Base-by-base conservation (phyloP, 2,888 invertebrate species). In the Protodeltote pygarga region DNA sequence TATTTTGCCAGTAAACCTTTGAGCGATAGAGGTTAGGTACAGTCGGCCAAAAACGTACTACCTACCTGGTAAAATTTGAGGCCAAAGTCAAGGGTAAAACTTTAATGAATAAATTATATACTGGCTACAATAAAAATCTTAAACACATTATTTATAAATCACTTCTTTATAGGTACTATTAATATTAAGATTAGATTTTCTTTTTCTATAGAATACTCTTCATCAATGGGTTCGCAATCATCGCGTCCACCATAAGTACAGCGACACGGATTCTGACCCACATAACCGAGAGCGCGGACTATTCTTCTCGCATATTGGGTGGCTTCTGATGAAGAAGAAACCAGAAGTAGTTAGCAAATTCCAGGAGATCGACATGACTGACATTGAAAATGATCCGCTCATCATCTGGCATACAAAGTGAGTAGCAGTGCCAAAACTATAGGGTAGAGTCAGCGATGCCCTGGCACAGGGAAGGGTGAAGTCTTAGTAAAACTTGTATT, bases 301-400 rank as follows among this genome's bases (percentile, higher is more conserved):
- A 8, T 24, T 29, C 5, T 20, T 48, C 37, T 31, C 31, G 1
- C 49, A 49, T 5, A 37, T 49, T 3, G 25, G 31, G 5, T 49
- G 31, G 31, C 49, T 38, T 6, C 16, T 48, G 9, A 49, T 49
- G 49, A 37, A 49, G 15, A 31, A 38, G 29, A 48, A 49, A 2
- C 16, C 8, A 0, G 10, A 29, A 11, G 38, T 49, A 3, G 8
- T 16, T 13, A 49, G 29, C 16, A 48, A 47, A 17, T 28, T 28
- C 9, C 33, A 24, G 1, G 23, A 48, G 8, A 48, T 15, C 19
- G 29, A 48, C 13, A 48, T 49, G 29, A n/a, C 9, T 13, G 37
- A 48, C 5, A 49, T 49, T 13, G 31, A 49, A 1, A 49, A 49
- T 3, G 31, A 38, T 8, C 25, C 31, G 1, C 19, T 38, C 6